Evolutionary conservation across 2,797 vertebrate species (phyloP), one percentile per base, ranked within the genome.

Genomic region (Danionella dracula): DNA sequence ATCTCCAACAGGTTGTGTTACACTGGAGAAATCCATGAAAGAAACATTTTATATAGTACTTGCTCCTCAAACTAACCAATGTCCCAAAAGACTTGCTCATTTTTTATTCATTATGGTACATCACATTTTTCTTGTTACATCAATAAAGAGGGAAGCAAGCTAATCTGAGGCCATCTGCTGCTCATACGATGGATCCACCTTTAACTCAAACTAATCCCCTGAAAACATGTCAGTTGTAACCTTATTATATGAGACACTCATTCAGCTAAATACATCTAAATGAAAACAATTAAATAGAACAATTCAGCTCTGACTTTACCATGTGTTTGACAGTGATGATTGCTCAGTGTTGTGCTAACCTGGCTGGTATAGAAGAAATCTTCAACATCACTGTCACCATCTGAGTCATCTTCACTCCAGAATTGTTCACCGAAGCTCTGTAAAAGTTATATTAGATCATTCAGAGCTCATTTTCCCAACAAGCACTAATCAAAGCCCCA

Each of bases 301-400:
- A 56, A 56, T 16, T 1, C 11, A 5, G 35, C 5, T 40, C 7
- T 40, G 35, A 56, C 27, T 41, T n/a, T 27, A 9, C 54, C 15
- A 41, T 8, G 17, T 37, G 21, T 38, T 54, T 2, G 20, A 32
- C 10, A 20, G 20, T 17, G 27, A 8, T 17, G 35, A 1, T 7
- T 41, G 38, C 8, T 10, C 7, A 8, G 10, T 8, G 15, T 29
- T 31, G 60, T 16, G 41, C 42, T 76, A 74, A 97, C 93, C 81
- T 93, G 89, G 60, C 89, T 86, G 69, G 88, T 91, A 1, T 88
- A 91, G 38, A 91, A 85, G 79, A 89, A 85, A 29, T 94, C 93
- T 57, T 93, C 93, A 2, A 83, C 86, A 82, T 94, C 92, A 64
- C 89, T 92, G 79, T 94, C 92, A 68, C 93, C 92, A 15, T 95